Base-by-base conservation (phyloP, 1,140 invertebrate species). In the Marisa cornuarietis region DNA sequence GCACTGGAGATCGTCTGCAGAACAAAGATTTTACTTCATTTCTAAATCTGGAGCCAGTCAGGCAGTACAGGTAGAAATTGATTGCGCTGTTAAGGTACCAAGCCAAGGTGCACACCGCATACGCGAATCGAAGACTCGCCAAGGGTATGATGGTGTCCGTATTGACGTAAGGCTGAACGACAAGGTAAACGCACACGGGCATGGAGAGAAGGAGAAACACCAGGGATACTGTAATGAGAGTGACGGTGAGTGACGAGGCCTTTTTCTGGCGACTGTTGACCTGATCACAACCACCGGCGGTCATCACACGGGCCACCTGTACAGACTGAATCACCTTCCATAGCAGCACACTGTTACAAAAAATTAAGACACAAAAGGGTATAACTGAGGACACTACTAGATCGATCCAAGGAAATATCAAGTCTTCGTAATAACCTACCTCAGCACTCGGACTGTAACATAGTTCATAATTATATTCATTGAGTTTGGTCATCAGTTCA, bases 61-160 rank as follows among this genome's bases (percentile, higher is more conserved):
- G 65, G 22, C 73, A 80, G 81, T 82, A 82, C n/a, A 82, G 69
- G 52, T 82, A 82, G 58, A 82, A 82, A 69, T 82, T 82, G 73
- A 82, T 66, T 51, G 78, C 71, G 75, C 79, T 82, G 75, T 82
- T 82, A 49, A 73, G 61, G 75, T 82, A 82, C 78, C 76, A 79
- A 10, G 73, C 22, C 5, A 79, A 66, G 54, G 77, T 82, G 79
- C 75, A 13, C 76, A 20, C 2, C 74, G 78, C 81, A 74, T 79
- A 1, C 26, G 62, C n/a, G 78, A 54, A 14, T 79, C 66, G 4
- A 49, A 24, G n/a, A 31, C 24, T 5, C 31, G 31, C 31, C 31
- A 1, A 42, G 31, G 31, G 31, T 4, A 42, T 42, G 3, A 0
- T 42, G 0, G 31, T 42, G 81, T 73, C 20, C 14, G 26, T 65